phyloP scores from a whole-genome alignment of 2,797 vertebrate species.

The Sebastes paucispinis region DNA sequence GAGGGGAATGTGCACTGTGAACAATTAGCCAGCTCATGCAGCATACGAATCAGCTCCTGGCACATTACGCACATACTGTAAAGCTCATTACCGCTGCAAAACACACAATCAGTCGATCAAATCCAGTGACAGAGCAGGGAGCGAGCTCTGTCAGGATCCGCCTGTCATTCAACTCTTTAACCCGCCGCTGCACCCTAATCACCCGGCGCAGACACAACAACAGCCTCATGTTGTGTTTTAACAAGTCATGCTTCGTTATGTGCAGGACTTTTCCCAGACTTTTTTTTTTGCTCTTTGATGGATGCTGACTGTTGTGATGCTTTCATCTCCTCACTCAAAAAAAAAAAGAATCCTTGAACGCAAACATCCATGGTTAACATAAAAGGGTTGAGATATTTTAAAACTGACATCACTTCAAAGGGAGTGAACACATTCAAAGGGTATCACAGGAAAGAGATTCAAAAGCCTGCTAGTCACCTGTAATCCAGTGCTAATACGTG shows the following conservation, averaged over 20 bases:
- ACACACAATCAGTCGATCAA: constrained; percentile 71
- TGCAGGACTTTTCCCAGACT: constrained; percentile 64
- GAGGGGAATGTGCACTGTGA: constrained; percentile 63
- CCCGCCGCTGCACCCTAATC: constrained; percentile 47
- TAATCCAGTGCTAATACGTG: constrained; percentile 79
- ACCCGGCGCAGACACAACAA: constrained; percentile 51
- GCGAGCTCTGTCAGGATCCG: constrained; percentile 46
- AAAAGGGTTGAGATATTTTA: constrained; percentile 76
- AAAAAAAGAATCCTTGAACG: constrained; percentile 58
- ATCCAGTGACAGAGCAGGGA: constrained; percentile 33
- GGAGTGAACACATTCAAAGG: constrained; percentile 75
- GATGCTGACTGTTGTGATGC: constrained; percentile 70
- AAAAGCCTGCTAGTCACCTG: constrained; percentile 79
- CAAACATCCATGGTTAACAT: constrained; percentile 78
- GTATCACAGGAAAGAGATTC: constrained; percentile 75
- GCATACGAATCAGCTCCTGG: constrained; percentile 72
- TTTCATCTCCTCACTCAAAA: constrained; percentile 67
- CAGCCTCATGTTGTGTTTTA: constrained; percentile 44
- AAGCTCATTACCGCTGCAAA: constrained; percentile 72
- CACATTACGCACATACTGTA: constrained; percentile 72
- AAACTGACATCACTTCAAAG: constrained; percentile 82
- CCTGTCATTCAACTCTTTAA: constrained; percentile 59
- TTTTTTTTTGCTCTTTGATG: constrained; percentile 61
- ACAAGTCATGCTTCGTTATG: constrained; percentile 68
- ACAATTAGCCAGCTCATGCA: constrained; percentile 75